These are phyloP conservation scores for Meta bourneti DNA, from an alignment of 2,888 invertebrate genomes.

Conservation along the genomic window DNA sequence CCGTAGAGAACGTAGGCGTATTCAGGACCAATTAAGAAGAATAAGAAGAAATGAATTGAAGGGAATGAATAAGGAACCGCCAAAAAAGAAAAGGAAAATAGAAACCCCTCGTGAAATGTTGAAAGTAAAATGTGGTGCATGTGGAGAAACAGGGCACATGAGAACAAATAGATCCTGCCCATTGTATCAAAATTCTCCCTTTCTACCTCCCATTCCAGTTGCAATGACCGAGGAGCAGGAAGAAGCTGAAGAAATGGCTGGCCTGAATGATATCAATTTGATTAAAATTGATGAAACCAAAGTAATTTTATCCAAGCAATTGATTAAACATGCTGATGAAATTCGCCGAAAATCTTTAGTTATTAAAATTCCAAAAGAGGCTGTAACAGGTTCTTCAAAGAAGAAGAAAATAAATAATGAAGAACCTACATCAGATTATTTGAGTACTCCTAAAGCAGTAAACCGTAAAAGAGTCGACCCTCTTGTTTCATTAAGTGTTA, in stretches of 20 bases:
- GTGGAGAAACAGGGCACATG: constrained; percentile 90
- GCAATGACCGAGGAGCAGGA: constrained; percentile 90
- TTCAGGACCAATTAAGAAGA: constrained; percentile 96
- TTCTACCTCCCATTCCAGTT: constrained; percentile 84
- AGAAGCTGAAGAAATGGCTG: constrained; percentile 88
- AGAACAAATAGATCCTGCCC: constrained; percentile 99
- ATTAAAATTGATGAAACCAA: constrained; percentile 97
- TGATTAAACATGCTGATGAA: constrained; percentile 93
- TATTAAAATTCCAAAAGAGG: constrained; percentile 89
- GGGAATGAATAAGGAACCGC: constrained; percentile 81
- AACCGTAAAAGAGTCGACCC: constrained; percentile 97
- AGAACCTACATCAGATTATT: constrained; percentile 92
- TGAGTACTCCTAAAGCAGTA: constrained; percentile 91
- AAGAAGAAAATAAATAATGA: constrained; percentile 84
- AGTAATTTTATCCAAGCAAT: constrained; percentile 91
- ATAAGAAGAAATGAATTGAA: constrained; percentile 94
- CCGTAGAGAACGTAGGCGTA: constrained; percentile 96
- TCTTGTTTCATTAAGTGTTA: constrained; percentile 90
- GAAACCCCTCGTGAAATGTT: constrained; percentile 29
- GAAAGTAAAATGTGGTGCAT: constrained; percentile 95
- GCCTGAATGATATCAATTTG: constrained; percentile 88
- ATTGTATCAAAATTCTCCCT: constrained; percentile 84
- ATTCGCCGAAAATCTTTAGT: constrained; percentile 89
- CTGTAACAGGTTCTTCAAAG: constrained; percentile 83
- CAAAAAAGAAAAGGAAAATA: constrained; percentile 58